Evolutionary conservation across 1,140 invertebrate species (phyloP).

Genomic region (Megalonaias nervosa): DNA sequence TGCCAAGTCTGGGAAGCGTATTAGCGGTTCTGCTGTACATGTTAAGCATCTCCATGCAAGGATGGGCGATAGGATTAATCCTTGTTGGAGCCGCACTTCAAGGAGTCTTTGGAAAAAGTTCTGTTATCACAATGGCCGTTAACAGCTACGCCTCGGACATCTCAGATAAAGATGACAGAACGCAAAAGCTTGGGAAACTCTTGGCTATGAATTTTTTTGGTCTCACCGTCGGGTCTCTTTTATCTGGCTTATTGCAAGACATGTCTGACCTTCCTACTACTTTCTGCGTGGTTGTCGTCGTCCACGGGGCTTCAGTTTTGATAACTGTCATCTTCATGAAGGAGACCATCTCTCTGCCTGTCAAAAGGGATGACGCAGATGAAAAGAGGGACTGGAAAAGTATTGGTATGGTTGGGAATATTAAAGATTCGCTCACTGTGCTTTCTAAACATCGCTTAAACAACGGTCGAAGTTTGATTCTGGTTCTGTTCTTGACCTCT

Average conservation of each 20-base stretch:
- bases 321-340: slow-evolving; percentile 51
- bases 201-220: slow-evolving; percentile 70
- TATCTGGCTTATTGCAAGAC: slow-evolving; percentile 61
- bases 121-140: slow-evolving; percentile 69
- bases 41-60: slow-evolving; percentile 38
- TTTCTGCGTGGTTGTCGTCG: slow-evolving; percentile 49
- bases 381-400: slow-evolving; percentile 24
- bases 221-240: slow-evolving; percentile 64
- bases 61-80: slow-evolving; percentile 54
- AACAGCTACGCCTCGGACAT: slow-evolving; percentile 68
- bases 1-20: slow-evolving; percentile 65
- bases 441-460: slow-evolving; percentile 46
- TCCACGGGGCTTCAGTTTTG: slow-evolving; percentile 52
- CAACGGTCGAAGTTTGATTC: slow-evolving; percentile 47
- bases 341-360: slow-evolving; percentile 46
- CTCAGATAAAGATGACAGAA: slow-evolving; percentile 58
- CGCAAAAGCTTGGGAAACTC: slow-evolving; percentile 61
- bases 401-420: slow-evolving; percentile 46
- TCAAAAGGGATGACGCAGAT: slow-evolving; percentile 31
- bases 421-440: slow-evolving; percentile 55
- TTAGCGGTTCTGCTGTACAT: slow-evolving; percentile 65
- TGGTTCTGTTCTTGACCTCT: slow-evolving; percentile 47
- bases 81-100: slow-evolving; percentile 59
- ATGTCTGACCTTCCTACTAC: slow-evolving; percentile 51
- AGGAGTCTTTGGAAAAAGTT: slow-evolving; percentile 67